Conservation (phyloP, 1,140 invertebrate genomes). For the Lepidurus arcticus region DNA sequence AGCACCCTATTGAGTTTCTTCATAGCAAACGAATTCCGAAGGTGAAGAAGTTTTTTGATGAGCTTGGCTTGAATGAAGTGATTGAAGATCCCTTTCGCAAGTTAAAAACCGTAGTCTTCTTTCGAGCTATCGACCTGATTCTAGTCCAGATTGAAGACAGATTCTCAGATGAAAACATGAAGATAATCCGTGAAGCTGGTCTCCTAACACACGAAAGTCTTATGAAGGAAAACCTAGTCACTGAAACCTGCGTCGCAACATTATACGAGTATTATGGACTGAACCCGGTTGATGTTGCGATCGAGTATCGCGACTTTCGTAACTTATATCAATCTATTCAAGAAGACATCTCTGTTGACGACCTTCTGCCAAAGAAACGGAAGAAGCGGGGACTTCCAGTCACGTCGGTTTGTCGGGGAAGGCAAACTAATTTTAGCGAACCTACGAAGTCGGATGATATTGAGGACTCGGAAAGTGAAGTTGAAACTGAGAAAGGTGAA, state of each 20-base stretch:
- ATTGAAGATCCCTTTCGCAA: neutral
- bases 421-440: neutral
- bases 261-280: neutral
- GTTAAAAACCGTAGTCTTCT: neutral
- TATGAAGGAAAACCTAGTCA: neutral
- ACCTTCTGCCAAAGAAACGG: constrained; percentile 2
- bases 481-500: neutral
- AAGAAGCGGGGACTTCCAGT: neutral
- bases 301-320: neutral
- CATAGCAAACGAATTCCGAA: neutral
- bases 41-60: neutral
- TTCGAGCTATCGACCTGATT: neutral
- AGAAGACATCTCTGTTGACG: neutral
- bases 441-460: neutral
- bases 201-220: neutral
- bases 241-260: neutral
- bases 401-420: neutral
- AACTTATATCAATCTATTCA: neutral
- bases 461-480: neutral
- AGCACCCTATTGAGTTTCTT: neutral
- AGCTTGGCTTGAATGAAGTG: neutral
- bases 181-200: constrained; percentile 8
- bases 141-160: neutral
- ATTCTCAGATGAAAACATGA: neutral
- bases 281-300: neutral